These are phyloP conservation scores for Drosophila niveifrons DNA, from an alignment of 2,888 invertebrate species.

Conservation along the genomic window DNA sequence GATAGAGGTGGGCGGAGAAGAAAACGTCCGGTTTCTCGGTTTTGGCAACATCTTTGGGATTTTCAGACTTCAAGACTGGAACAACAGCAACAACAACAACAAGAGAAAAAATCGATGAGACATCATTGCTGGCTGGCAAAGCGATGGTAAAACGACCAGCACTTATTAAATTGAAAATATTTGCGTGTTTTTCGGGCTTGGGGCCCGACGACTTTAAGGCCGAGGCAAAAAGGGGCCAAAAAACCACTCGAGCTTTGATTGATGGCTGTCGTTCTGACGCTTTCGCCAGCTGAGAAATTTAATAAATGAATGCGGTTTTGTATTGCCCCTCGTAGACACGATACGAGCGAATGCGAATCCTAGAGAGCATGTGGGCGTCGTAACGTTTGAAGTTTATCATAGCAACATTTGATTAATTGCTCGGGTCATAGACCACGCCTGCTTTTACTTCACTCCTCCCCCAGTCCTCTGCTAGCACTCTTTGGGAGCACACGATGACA, in stretches of 20 bases:
- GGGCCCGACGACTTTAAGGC: conserved; percentile 41
- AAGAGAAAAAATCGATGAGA: conserved; percentile 68
- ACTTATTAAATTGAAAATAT: conserved; percentile 74
- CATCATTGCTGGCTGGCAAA: conserved; percentile 43
- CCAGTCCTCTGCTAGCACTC: too few relatives aligned
- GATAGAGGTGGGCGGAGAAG: neutral
- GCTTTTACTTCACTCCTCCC: neutral
- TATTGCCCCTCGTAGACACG: conserved; percentile 27
- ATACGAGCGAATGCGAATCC: conserved; percentile 3
- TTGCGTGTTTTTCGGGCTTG: conserved; percentile 21
- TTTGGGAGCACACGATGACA: conserved; percentile 38
- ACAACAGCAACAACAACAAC: neutral
- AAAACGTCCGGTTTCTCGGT: conserved; percentile 1
- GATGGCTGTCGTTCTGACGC: conserved; percentile 65
- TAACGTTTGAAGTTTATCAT: conserved; percentile 60
- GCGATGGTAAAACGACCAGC: conserved; percentile 53
- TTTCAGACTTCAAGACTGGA: conserved; percentile 8
- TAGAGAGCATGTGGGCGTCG: conserved; percentile 16
- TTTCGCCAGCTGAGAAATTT: conserved; percentile 64
- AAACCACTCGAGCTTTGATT: conserved; percentile 58
- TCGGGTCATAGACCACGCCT: conserved; percentile 28
- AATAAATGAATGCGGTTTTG: conserved; percentile 74
- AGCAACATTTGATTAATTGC: conserved; percentile 68
- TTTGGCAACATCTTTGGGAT: conserved; percentile 23
- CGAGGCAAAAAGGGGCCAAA: conserved; percentile 11